Evolutionary conservation across 2,113 vertebrate species (phyloP).

Genomic region (Procavia capensis): DNA sequence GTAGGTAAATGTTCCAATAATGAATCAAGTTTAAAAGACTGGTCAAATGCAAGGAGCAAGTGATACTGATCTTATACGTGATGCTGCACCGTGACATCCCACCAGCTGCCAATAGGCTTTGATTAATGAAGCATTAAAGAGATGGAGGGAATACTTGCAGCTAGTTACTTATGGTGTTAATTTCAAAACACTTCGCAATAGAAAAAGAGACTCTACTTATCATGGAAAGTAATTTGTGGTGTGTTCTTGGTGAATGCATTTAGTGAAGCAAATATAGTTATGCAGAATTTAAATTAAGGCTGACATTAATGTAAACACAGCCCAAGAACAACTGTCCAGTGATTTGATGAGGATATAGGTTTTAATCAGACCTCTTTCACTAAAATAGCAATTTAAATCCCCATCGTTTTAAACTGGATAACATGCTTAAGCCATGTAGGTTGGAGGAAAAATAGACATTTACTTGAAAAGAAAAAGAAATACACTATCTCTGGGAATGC

Average conservation of each 20-base stretch:
- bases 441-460: conserved; percentile 57
- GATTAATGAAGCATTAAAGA: conserved; percentile 89
- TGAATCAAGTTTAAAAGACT: conserved; percentile 72
- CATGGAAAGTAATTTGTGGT: conserved; percentile 87
- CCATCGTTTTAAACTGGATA: conserved; percentile 87
- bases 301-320: conserved; percentile 90
- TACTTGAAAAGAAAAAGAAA: conserved; percentile 68
- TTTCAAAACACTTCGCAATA: conserved; percentile 86
- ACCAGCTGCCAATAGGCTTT: conserved; percentile 75
- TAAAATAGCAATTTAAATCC: conserved; percentile 88
- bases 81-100: conserved; percentile 65
- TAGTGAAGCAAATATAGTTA: conserved; percentile 90
- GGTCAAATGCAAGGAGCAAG: conserved; percentile 66
- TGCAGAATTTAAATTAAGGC: conserved; percentile 90
- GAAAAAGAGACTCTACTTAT: conserved; percentile 87
- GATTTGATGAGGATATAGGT: conserved; percentile 87
- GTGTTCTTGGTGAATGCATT: conserved; percentile 86
- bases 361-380: conserved; percentile 90
- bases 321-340: conserved; percentile 86
- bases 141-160: conserved; percentile 86
- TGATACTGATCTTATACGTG: conserved; percentile 69
- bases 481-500: conserved; percentile 56
- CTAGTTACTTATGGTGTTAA: conserved; percentile 86
- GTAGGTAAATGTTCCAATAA: conserved; percentile 44
- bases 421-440: conserved; percentile 79